phyloP scores from a whole-genome alignment of 2,797 vertebrate genomes.

The Champsocephalus esox region DNA sequence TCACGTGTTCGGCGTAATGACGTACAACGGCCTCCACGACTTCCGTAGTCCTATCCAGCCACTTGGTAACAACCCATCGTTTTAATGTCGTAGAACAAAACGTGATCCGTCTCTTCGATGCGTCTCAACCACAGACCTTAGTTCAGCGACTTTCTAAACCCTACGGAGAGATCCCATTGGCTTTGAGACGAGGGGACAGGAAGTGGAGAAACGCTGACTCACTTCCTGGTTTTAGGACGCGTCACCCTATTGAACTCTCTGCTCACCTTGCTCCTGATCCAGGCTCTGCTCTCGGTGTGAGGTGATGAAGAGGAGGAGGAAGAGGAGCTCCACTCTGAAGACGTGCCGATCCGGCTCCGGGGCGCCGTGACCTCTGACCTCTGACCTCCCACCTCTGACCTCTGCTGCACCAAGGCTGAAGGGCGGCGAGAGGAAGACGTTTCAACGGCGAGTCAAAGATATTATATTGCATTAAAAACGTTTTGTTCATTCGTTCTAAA shows the following conservation, averaged over 20 bases:
- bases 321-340: slow-evolving; percentile 79
- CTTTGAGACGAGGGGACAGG: too few relatives aligned
- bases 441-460: background rate
- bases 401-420: slow-evolving; percentile 68
- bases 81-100: too few relatives aligned
- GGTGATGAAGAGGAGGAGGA: background rate
- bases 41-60: too few relatives aligned
- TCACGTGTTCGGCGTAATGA: too few relatives aligned
- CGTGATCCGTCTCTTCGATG: too few relatives aligned
- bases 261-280: slow-evolving; percentile 82
- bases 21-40: too few relatives aligned
- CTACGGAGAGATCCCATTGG: too few relatives aligned
- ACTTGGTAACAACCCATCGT: too few relatives aligned
- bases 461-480: background rate
- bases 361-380: slow-evolving; percentile 11
- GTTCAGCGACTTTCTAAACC: too few relatives aligned
- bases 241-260: background rate
- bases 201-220: too few relatives aligned
- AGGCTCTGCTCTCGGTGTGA: slow-evolving; percentile 57
- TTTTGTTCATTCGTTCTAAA: background rate
- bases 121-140: too few relatives aligned
- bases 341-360: slow-evolving; percentile 70
- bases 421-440: background rate
- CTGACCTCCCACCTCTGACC: slow-evolving; percentile 10
- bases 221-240: too few relatives aligned